Conservation (phyloP, 37 sponge, comb jelly and placozoan species). For the Agelas oroides region DNA sequence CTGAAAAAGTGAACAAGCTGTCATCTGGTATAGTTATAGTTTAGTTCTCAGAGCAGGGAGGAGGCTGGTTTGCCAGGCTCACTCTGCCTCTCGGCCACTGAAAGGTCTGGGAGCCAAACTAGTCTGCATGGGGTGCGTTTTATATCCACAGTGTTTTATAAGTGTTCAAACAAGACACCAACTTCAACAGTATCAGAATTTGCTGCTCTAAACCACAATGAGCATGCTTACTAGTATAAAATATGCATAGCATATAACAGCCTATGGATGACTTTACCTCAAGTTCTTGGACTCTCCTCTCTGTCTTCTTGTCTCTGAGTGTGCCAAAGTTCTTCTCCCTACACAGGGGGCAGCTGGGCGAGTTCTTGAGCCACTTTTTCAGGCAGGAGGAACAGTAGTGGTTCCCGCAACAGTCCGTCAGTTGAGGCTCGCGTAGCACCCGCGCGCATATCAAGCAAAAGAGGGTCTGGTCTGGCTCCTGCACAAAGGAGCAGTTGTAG, state of each 20-base stretch:
- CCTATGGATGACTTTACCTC: neutral
- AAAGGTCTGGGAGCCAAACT: too few relatives aligned
- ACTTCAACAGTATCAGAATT: too few relatives aligned
- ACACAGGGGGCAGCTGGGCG: constrained; percentile 14
- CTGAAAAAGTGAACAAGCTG: neutral
- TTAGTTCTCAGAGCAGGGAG: too few relatives aligned
- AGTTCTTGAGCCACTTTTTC: neutral
- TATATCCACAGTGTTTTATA: too few relatives aligned
- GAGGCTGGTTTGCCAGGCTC: too few relatives aligned
- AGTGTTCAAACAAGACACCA: too few relatives aligned
- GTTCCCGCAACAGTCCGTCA: constrained; percentile 39
- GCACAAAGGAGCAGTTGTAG: constrained; percentile 25
- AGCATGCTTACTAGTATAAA: too few relatives aligned
- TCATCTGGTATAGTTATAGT: too few relatives aligned
- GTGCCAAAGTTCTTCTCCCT: constrained; percentile 5
- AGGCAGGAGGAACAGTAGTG: constrained; percentile 25
- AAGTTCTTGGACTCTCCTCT: neutral
- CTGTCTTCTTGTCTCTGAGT: neutral
- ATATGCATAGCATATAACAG: too few relatives aligned
- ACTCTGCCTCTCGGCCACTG: too few relatives aligned
- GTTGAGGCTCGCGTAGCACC: constrained; percentile 19
- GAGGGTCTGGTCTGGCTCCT: neutral
- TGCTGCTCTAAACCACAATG: too few relatives aligned
- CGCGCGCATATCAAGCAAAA: constrained; percentile 8
- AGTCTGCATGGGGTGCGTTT: too few relatives aligned